Evolutionary conservation across 2,113 vertebrate species (phyloP).

Genomic region (Oryzias woworae): DNA sequence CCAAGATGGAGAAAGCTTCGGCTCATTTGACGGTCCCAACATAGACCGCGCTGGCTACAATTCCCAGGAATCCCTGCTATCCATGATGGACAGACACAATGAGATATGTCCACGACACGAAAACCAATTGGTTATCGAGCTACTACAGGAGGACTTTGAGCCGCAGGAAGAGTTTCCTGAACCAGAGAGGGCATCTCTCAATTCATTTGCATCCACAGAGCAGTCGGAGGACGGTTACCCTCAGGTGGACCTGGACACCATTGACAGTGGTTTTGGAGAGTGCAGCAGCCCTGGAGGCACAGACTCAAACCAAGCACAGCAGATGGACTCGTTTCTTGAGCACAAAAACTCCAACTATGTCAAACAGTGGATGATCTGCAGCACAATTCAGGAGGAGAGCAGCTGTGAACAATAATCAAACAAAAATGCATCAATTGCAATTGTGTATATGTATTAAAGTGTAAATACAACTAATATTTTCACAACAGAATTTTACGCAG

Average conservation of each 20-base stretch:
- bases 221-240: slow-evolving; percentile 83
- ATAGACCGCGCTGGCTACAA: slow-evolving; percentile 11
- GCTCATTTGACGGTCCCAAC: slow-evolving; percentile 43
- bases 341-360: slow-evolving; percentile 84
- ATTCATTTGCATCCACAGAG: slow-evolving; percentile 69
- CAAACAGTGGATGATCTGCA: slow-evolving; percentile 86
- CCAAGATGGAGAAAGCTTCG: slow-evolving; percentile 62
- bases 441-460: too few relatives aligned
- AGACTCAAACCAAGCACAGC: slow-evolving; percentile 70
- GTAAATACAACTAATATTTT: too few relatives aligned
- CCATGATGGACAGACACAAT: slow-evolving; percentile 23
- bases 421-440: too few relatives aligned
- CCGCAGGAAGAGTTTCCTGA: slow-evolving; percentile 54
- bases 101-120: slow-evolving; percentile 48
- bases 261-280: slow-evolving; percentile 92
- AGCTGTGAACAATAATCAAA: slow-evolving; percentile 1
- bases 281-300: slow-evolving; percentile 84
- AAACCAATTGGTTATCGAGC: background rate
- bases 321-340: slow-evolving; percentile 43
- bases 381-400: slow-evolving; percentile 34
- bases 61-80: slow-evolving; percentile 5
- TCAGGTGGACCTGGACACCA: slow-evolving; percentile 87
- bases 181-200: slow-evolving; percentile 76
- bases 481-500: too few relatives aligned
- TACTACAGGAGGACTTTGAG: slow-evolving; percentile 58